Base-by-base conservation (phyloP, 30 jellyfish, hydroid and myxozoan genomes). In the Clytia hemisphaerica region DNA sequence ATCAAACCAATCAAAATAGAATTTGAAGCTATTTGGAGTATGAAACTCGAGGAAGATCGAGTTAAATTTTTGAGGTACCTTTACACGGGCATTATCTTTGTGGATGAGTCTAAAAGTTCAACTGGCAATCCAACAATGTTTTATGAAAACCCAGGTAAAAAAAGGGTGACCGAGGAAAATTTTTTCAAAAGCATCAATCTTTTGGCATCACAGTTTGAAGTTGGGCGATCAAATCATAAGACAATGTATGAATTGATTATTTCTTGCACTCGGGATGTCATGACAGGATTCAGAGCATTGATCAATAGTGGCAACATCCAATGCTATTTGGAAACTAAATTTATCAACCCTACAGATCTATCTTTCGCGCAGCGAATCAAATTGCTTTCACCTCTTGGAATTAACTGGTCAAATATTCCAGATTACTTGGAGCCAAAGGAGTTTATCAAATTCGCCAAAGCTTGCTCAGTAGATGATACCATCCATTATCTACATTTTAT, bases 91-190 rank as follows among this genome's bases (percentile, higher is more conserved):
- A 37, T 22, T 22, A 57, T 57, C 25, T 57, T 57, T 57, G 70
- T 37, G 4, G 70, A 6, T 5, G 19, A 33, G 14, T 57, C 70
- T 5, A 37, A 57, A 57, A 21, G 33, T 12, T 45, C n/a, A n/a
- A n/a, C 15, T 57, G 70, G 70, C 1, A 57, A 57, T 45, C 19
- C 30, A 37, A n/a, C 70, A 26, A 57, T 57, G 70, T 57, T 57
- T 57, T 3, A n/a, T n/a, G n/a, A n/a, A n/a, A n/a, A n/a, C n/a
- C n/a, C n/a, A n/a, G n/a, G n/a, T n/a, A n/a, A n/a, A n/a, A n/a
- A n/a, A n/a, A n/a, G n/a, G n/a, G n/a, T n/a, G n/a, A n/a, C n/a
- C n/a, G n/a, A n/a, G n/a, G n/a, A n/a, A n/a, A n/a, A n/a, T n/a
- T n/a, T n/a, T n/a, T n/a, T n/a, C n/a, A n/a, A n/a, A n/a, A n/a